phyloP scores from a whole-genome alignment of 2,113 vertebrate species.

The Cacatua alba region DNA sequence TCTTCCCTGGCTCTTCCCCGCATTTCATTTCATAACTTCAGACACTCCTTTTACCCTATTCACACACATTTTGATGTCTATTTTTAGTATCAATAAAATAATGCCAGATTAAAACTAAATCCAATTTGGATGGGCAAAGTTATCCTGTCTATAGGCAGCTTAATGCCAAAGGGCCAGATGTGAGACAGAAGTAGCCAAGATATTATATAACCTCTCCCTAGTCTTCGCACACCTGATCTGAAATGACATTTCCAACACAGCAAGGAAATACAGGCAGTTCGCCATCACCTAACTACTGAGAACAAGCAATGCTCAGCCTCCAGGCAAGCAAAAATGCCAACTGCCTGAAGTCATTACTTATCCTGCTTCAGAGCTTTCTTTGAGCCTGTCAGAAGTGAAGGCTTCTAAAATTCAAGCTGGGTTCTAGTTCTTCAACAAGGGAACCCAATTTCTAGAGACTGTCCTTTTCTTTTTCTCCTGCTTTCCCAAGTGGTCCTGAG shows the following conservation, averaged over 20 bases:
- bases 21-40: slow-evolving; percentile 8
- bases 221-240: slow-evolving; percentile 29
- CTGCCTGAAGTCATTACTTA: slow-evolving; percentile 2
- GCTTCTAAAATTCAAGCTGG: background rate
- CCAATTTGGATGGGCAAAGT: slow-evolving; percentile 26
- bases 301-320: background rate
- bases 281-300: background rate
- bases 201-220: slow-evolving; percentile 14
- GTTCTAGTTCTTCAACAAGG: background rate
- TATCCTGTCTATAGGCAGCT: background rate
- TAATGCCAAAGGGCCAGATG: slow-evolving; percentile 50
- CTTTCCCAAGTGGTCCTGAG: background rate
- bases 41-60: background rate
- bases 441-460: background rate
- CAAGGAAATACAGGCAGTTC: background rate
- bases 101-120: slow-evolving; percentile 54
- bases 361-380: background rate
- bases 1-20: background rate
- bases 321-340: background rate
- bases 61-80: background rate
- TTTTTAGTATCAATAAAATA: slow-evolving; percentile 32
- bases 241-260: slow-evolving; percentile 39
- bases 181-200: slow-evolving; percentile 18
- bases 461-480: background rate
- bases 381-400: background rate